These are phyloP conservation scores for Operophtera brumata DNA, from an alignment of 2,888 invertebrate species.

Conservation along the genomic window DNA sequence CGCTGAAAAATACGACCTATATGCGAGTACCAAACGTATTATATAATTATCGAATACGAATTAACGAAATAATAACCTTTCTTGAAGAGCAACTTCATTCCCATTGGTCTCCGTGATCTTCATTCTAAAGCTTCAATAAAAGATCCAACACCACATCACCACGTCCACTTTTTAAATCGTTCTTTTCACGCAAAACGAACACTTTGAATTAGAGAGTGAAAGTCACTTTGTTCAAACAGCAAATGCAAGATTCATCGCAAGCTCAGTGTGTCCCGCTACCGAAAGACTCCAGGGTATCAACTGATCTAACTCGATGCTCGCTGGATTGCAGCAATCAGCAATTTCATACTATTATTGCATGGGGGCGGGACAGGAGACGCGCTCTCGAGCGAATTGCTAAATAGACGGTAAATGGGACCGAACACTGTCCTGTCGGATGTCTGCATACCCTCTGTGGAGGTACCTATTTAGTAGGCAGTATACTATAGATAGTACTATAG, in stretches of 20 bases:
- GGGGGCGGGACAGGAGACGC: conserved; percentile 68
- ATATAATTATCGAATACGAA: too few relatives aligned
- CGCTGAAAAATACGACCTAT: too few relatives aligned
- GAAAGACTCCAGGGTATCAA: conserved; percentile 51
- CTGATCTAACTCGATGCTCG: conserved; percentile 62
- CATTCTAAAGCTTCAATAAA: conserved; percentile 42
- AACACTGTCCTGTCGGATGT: conserved; percentile 28
- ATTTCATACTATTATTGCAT: conserved; percentile 66
- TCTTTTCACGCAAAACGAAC: not conserved
- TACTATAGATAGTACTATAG: not conserved
- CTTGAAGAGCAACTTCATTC: conserved; percentile 40
- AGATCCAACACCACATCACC: conserved; percentile 21
- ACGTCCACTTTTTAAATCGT: not conserved
- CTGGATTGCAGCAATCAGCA: conserved; percentile 74
- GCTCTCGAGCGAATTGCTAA: conserved; percentile 67
- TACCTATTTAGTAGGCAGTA: not conserved
- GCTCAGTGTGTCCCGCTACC: conserved; percentile 36
- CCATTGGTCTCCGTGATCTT: conserved; percentile 59
- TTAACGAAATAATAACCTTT: too few relatives aligned
- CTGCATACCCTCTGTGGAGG: not conserved
- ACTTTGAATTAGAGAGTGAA: too few relatives aligned
- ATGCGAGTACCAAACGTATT: too few relatives aligned
- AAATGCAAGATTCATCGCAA: conserved; percentile 40
- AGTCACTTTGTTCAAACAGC: not conserved
- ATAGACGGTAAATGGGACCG: conserved; percentile 52